Percentiles rank a stretch among this genome's conserved stretches.
phyloP scores from a whole-genome alignment of 2,113 vertebrate species.

The Indicator maculatus region DNA sequence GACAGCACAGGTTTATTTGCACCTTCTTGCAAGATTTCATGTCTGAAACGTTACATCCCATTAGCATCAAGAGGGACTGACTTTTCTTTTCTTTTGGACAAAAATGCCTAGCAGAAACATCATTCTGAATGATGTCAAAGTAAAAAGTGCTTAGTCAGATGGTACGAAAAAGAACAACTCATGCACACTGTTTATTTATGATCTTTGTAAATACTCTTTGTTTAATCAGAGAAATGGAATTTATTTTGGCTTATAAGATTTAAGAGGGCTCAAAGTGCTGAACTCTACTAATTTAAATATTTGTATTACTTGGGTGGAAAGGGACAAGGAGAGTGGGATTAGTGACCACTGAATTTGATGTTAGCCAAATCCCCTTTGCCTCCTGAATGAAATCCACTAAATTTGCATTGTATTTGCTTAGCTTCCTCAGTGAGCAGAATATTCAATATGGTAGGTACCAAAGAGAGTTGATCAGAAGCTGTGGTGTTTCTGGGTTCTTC shows the following conservation, averaged over 20 bases:
- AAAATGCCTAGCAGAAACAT: background rate
- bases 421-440: background rate
- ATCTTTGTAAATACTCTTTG: conserved; percentile 8
- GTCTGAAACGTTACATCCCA: background rate
- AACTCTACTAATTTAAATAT: conserved; percentile 52
- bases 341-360: conserved; percentile 24
- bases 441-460: background rate
- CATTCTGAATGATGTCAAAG: background rate
- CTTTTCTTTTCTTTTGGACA: background rate
- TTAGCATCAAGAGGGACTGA: background rate
- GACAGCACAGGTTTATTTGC: background rate
- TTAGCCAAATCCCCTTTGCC: background rate
- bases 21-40: background rate
- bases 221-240: conserved; percentile 58
- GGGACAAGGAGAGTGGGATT: background rate
- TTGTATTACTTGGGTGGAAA: conserved; percentile 2
- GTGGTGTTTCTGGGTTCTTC: background rate
- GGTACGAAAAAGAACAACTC: background rate
- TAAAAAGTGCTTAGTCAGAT: conserved; percentile 20
- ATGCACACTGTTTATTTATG: background rate
- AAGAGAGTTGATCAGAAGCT: background rate
- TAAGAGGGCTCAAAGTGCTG: conserved; percentile 26
- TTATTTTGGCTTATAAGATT: conserved; percentile 43
- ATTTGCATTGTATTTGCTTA: conserved; percentile 25
- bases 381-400: conserved; percentile 1